A percentile compares a stretch with the other conserved stretches of the same genome.
phyloP scores from a whole-genome alignment of 1,140 invertebrate species.

The Nephotettix cincticeps region DNA sequence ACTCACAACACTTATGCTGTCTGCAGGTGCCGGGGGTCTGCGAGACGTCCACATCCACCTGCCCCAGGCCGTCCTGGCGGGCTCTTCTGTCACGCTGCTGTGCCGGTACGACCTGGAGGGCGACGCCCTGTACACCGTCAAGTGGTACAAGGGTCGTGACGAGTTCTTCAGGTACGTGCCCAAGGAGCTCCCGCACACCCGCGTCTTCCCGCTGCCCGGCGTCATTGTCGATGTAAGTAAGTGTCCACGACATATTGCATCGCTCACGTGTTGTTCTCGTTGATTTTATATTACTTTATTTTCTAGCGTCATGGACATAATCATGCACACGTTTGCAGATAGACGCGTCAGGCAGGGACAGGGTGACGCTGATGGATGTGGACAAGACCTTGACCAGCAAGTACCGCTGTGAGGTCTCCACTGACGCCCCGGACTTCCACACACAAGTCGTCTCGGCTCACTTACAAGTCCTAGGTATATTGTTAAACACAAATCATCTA shows the following conservation, averaged over 20 bases:
- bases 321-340: slow-evolving; percentile 48
- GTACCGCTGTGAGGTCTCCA: slow-evolving; percentile 78
- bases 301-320: no score
- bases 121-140: slow-evolving; percentile 72
- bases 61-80: slow-evolving; percentile 50
- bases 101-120: slow-evolving; percentile 43
- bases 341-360: slow-evolving; percentile 58
- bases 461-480: slow-evolving; percentile 25
- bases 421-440: slow-evolving; percentile 78
- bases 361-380: slow-evolving; percentile 65
- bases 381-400: slow-evolving; percentile 61
- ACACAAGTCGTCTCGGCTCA: slow-evolving; percentile 49
- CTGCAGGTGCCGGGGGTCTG: slow-evolving; percentile 40
- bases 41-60: slow-evolving; percentile 50
- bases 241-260: no score
- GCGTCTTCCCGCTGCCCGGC: slow-evolving; percentile 60
- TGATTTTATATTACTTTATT: no score
- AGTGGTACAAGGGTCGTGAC: slow-evolving; percentile 75
- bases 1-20: slow-evolving; percentile 12
- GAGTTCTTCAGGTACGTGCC: slow-evolving; percentile 76
- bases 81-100: slow-evolving; percentile 50
- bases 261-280: no score
- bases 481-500: no score
- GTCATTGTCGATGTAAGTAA: slow-evolving; percentile 70
- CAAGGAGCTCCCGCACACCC: slow-evolving; percentile 67